Evolutionary conservation across 2,888 invertebrate genomes (phyloP), one percentile per base, ranked within the genome.

Genomic region (Sesia bembeciformis): DNA sequence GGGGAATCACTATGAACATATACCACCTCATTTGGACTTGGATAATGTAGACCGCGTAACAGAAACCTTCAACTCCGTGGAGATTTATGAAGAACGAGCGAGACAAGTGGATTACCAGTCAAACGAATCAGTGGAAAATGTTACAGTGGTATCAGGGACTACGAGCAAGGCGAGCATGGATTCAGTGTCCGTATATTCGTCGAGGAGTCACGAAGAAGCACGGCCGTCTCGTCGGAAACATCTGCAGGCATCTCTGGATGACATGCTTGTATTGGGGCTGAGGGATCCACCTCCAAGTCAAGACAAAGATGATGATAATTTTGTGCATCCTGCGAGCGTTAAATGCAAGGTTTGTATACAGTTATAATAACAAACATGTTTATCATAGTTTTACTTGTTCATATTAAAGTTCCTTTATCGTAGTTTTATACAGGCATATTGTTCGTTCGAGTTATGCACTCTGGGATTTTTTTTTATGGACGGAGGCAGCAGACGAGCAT

Each of bases 181-280:
- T 61, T 91, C 91, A 2, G 86, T 92, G 41, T 91, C 92, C 1
- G 80, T 92, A 61, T 91, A 91, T 60, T 92, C 92, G 49, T 89
- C 91, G 3, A 83, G 91, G 62, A 92, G 92, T 64, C 88, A 91
- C 57, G 92, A 92, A 57, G 83, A 82, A 57, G 76, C 85, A 3
- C 63, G 84, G 8, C 84, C 83, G 3, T 62, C 77, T 3, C 61
- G 79, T 5, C 60, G 78, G 46, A 71, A 68, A 54, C 84, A 83
- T 42, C 62, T 90, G 62, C 91, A 88, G 59, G 86, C 90, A 4
- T 92, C 92, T 0, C 76, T 92, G 64, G 92, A 92, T 58, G 92
- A 92, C 62, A 92, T 92, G 73, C 84, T 92, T 6, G 84, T 92
- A 62, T 69, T 91, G 49, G 83, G 90, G 0, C 49, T 82, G 23